Conservation (phyloP, 2,888 invertebrate genomes). For the Lochmaea capreae region DNA sequence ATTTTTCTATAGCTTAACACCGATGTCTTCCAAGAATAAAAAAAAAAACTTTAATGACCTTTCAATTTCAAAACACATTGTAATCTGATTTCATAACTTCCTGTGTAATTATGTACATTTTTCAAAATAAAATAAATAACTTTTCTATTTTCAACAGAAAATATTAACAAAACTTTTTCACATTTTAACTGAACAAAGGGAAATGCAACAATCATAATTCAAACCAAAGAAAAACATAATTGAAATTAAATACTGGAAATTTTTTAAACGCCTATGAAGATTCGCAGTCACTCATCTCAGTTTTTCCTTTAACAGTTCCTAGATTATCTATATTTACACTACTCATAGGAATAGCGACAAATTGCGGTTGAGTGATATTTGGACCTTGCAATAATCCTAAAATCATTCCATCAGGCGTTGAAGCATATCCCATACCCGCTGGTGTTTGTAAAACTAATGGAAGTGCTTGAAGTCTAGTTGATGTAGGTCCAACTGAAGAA, state of each 20-base stretch:
- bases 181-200: not conserved
- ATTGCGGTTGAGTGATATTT: constrained; percentile 46
- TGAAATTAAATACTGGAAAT: not conserved
- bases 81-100: no score
- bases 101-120: no score
- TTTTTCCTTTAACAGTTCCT: not conserved
- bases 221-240: not conserved
- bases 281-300: not conserved
- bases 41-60: no score
- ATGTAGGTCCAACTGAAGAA: not conserved
- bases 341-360: constrained; percentile 48
- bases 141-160: no score
- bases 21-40: no score
- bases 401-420: constrained; percentile 51
- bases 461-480: constrained; percentile 44
- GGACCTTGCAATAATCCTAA: constrained; percentile 49
- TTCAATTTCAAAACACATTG: no score
- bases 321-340: constrained; percentile 8
- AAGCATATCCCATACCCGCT: constrained; percentile 49
- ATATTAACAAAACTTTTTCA: no score
- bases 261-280: not conserved
- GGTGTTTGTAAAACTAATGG: constrained; percentile 50
- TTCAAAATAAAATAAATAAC: no score
- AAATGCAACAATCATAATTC: not conserved
- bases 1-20: no score